phyloP scores from a whole-genome alignment of 37 sponge, comb jelly and placozoan genomes.

The Chondrilla cf. caribensis region DNA sequence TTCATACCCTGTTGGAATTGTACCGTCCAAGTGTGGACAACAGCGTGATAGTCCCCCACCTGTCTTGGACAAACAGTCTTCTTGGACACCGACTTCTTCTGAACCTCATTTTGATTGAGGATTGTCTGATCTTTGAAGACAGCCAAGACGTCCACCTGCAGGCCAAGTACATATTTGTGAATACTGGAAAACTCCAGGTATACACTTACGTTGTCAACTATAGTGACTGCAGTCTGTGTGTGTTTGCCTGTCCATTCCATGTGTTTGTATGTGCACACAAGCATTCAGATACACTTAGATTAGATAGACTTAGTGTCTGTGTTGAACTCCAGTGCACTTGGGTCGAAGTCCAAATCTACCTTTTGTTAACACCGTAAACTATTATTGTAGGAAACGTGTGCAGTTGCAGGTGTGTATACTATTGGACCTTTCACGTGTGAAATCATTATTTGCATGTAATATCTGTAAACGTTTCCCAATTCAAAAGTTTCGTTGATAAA shows the following conservation, averaged over 20 bases:
- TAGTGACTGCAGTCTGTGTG: no score
- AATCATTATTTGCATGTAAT: no score
- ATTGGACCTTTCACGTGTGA: no score
- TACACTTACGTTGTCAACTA: background rate
- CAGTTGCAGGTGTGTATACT: no score
- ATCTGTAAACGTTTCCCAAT: no score
- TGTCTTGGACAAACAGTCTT: conserved; percentile 67
- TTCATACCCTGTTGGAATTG: no score
- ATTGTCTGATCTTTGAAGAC: conserved; percentile 82
- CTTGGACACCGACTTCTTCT: conserved; percentile 71
- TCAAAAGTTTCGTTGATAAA: no score
- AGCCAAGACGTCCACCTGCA: conserved; percentile 63
- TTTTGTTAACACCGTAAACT: background rate
- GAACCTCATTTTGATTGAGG: conserved; percentile 79
- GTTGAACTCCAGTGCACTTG: background rate
- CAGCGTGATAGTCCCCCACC: conserved; percentile 63
- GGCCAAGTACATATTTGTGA: conserved; percentile 87
- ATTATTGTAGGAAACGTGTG: background rate
- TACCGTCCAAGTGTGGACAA: no score
- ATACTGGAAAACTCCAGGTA: conserved; percentile 71
- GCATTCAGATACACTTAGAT: no score
- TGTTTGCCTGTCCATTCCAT: background rate
- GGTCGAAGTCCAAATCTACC: background rate
- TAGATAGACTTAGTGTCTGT: background rate
- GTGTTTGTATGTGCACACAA: background rate